Evolutionary conservation across 2,113 vertebrate species (phyloP), one percentile per base, ranked within the genome.

Genomic region (Dicaeum eximium): DNA sequence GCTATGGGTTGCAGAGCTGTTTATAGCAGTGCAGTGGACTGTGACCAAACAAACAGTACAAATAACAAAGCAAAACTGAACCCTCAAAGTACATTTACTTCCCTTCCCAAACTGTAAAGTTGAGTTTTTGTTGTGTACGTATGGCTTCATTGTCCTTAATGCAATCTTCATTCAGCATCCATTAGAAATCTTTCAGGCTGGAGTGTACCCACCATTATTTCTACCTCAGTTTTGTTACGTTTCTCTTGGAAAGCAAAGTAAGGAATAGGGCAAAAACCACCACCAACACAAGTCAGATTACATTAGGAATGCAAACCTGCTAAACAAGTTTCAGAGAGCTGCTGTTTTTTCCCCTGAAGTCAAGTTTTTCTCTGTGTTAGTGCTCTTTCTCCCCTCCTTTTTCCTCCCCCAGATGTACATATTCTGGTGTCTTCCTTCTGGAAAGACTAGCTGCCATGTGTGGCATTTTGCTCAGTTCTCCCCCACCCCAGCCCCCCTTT

Each of bases 171-270:
- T 98, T 94, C 95, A 48, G 72, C 97, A 97, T 98, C 96, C 83
- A 97, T 97, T 97, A 97, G 93, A 88, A 95, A 93, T 95, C 92
- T 92, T 94, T 90, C 95, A 88, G 90, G 94, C 96, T 97, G 97
- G 98, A 97, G 96, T 98, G 97, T 97, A 96, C 97, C 98, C 98
- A 96, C 96, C 93, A 97, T 99, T 98, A 98, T 98, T 98, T 98
- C 98, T 99, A 99, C 99, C 99, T 99, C 99, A 98, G 98, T 99
- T 99, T 98, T 98, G 96, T 98, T 98, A 96, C 48, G 33, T 97
- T 98, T 98, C 97, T 98, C 98, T 98, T 96, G 95, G 92, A 98
- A 98, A 98, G 97, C 97, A 97, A 98, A 98, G 97, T 98, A 98
- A 95, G 87, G 94, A 96, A 89, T 88, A 95, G 74, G 88, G 85